Conservation (phyloP, 2,888 invertebrate species). For the Flexamia atlantica region DNA sequence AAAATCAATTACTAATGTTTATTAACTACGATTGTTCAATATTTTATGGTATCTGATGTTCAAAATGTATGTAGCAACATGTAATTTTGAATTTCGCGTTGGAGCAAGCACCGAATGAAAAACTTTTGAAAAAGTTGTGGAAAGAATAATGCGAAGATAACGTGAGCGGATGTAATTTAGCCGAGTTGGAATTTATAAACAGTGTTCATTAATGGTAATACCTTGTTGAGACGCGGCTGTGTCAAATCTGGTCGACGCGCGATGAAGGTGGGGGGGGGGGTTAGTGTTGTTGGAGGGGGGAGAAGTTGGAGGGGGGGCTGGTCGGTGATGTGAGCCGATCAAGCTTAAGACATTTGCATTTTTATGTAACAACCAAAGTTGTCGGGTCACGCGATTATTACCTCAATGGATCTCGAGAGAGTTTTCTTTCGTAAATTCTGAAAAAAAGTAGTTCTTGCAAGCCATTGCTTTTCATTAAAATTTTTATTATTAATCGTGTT, state of each 20-base stretch:
- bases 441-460: no score
- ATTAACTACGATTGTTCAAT: no score
- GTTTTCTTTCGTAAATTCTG: no score
- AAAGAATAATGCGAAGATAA: no score
- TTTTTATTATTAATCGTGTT: no score
- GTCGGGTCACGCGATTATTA: slow-evolving; percentile 1
- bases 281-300: neutral
- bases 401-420: neutral
- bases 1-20: no score
- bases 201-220: slow-evolving; percentile 21
- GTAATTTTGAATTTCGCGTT: no score
- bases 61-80: no score
- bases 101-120: no score
- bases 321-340: slow-evolving; percentile 11
- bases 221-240: slow-evolving; percentile 19
- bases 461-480: no score
- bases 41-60: no score
- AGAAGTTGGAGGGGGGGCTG: neutral
- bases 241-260: slow-evolving; percentile 16
- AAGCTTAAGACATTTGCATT: slow-evolving; percentile 42
- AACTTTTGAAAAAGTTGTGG: no score
- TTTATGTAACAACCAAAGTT: slow-evolving; percentile 45
- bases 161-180: slow-evolving; percentile 15
- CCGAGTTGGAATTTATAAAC: slow-evolving; percentile 17
- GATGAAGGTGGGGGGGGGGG: neutral